Base-by-base conservation (phyloP, 1,140 invertebrate species). In the Bombus pascuorum region DNA sequence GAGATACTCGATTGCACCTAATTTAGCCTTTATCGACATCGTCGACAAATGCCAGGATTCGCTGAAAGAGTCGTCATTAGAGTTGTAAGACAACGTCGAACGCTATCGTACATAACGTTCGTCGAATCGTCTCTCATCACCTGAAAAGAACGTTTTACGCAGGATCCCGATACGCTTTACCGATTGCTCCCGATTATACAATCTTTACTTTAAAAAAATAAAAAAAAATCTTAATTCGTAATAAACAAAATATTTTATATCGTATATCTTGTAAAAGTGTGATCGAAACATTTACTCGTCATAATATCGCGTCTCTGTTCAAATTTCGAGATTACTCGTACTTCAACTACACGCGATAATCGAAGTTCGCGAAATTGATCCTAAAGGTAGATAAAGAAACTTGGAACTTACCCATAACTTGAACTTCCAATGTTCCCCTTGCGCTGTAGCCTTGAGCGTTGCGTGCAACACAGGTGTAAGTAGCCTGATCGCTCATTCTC, bases 381-480 rank as follows among this genome's bases (percentile, higher is more conserved):
- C 13, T 18, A 13, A 47, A 22, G 37, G 5, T 9, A 0, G 32
- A 15, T 18, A 66, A 76, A 34, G 28, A 37, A 88, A 34, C 59
- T 34, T 86, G 34, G 34, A 91, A 97, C 97, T 98, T 96, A 99
- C 99, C 98, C 97, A 99, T 98, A 57, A 99, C 98, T 97, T 98
- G 98, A 73, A 99, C 97, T 96, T 98, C 98, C 18, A 99, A 96
- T 79, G 97, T 97, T 92, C 97, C 97, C 88, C 97, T 96, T 47
- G 98, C 98, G 86, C 97, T 98, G 95, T 98, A 98, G 70, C 98
- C 98, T 94, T 98, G 98, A 73, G 97, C 96, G 94, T 98, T 99
- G 91, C 97, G 97, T 15, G 98, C 99, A 12, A 98, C 98, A 94
- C 99, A 99, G 0, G 98, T 98, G 95, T 99, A 99, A 2, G 97